phyloP scores from a whole-genome alignment of 1,140 invertebrate genomes.

The Atta colombica region DNA sequence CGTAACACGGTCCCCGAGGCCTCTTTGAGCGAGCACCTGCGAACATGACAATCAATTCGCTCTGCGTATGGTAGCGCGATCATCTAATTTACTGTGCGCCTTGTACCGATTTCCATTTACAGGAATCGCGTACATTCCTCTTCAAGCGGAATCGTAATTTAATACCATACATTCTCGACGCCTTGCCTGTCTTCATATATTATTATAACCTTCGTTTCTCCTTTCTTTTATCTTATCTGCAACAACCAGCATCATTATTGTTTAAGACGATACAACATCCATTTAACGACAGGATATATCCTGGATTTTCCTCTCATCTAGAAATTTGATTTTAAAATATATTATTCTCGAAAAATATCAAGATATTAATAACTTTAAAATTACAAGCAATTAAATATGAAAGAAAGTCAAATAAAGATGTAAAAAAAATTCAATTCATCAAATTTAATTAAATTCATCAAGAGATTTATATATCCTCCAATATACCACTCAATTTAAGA shows the following conservation, averaged over 20 bases:
- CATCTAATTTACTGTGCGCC: constrained; percentile 58
- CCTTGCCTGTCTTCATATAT: constrained; percentile 30
- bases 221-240: constrained; percentile 1
- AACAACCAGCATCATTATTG: not conserved
- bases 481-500: not conserved
- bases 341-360: not conserved
- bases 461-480: no score
- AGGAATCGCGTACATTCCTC: constrained; percentile 62
- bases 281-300: not conserved
- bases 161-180: not conserved
- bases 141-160: constrained; percentile 36
- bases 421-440: not conserved
- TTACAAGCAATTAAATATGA: not conserved
- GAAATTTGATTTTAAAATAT: not conserved
- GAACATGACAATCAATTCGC: constrained; percentile 62
- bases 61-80: constrained; percentile 55
- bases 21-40: constrained; percentile 66
- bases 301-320: not conserved
- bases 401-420: not conserved
- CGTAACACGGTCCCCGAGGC: constrained; percentile 39
- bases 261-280: not conserved
- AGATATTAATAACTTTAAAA: not conserved
- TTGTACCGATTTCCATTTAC: constrained; percentile 77
- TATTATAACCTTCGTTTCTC: constrained; percentile 25
- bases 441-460: not conserved